phyloP scores from a whole-genome alignment of 2,888 invertebrate genomes.

The Liodrosophila aerea region DNA sequence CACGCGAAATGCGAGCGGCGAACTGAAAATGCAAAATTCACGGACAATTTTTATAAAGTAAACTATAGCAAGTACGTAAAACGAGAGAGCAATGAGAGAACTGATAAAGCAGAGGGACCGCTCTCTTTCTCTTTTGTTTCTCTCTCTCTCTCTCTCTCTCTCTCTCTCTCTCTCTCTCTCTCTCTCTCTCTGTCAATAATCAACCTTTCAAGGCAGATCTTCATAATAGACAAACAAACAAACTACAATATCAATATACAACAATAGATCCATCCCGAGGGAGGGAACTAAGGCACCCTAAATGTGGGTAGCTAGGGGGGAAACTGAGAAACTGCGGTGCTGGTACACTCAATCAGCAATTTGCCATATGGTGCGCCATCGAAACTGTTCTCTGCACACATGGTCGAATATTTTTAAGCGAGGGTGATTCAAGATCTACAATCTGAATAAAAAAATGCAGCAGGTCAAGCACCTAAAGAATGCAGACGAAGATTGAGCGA shows the following conservation, averaged over 20 bases:
- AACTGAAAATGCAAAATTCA: constrained; percentile 63
- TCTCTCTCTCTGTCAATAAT: no score
- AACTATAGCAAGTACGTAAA: constrained; percentile 36
- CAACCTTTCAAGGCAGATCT: constrained; percentile 28
- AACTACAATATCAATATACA: constrained; percentile 33
- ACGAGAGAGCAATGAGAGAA: constrained; percentile 30
- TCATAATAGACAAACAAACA: constrained; percentile 60
- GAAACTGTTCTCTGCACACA: constrained; percentile 22
- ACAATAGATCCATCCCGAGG: constrained; percentile 26
- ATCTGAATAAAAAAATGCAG: neutral
- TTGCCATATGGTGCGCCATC: constrained; percentile 58
- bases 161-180: no score
- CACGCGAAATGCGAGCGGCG: constrained; percentile 66
- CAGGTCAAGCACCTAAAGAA: no score
- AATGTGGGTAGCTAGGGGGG: neutral
- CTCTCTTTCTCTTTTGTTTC: no score
- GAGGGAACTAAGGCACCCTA: constrained; percentile 3
- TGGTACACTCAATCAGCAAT: constrained; percentile 54
- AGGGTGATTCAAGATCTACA: constrained; percentile 15
- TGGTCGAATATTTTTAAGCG: constrained; percentile 17
- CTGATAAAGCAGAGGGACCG: neutral
- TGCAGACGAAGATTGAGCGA: no score
- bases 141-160: no score
- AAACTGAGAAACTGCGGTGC: constrained; percentile 7
- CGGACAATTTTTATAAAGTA: constrained; percentile 52